phyloP scores from a whole-genome alignment of 2,888 invertebrate genomes.

The Troides aeacus region DNA sequence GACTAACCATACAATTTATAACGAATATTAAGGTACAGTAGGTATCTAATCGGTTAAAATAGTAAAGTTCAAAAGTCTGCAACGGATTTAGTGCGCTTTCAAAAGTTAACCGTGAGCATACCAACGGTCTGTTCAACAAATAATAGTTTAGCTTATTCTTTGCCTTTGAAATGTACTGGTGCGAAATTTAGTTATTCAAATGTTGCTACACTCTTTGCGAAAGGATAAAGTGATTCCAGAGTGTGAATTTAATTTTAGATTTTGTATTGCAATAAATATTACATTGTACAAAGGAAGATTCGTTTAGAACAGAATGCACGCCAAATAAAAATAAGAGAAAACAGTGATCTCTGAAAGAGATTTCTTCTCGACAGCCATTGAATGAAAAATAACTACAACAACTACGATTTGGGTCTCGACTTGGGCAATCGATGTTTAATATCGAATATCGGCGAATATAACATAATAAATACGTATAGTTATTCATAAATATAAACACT shows the following conservation, averaged over 20 bases:
- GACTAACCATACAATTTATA: constrained; percentile 11
- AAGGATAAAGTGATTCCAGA: constrained; percentile 6
- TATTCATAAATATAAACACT: no score
- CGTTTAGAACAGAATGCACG: not conserved
- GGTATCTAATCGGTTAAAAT: not conserved
- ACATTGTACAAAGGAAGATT: not conserved
- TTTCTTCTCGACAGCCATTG: no score
- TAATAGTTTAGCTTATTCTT: constrained; percentile 43
- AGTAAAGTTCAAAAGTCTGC: constrained; percentile 20
- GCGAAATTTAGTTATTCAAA: constrained; percentile 46
- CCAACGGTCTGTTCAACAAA: constrained; percentile 42
- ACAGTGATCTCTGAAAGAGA: no score
- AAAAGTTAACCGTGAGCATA: constrained; percentile 37
- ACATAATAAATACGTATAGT: no score
- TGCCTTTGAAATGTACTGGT: constrained; percentile 38
- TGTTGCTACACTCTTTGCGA: constrained; percentile 16
- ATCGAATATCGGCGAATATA: no score
- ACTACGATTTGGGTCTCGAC: no score
- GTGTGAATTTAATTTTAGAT: constrained; percentile 7
- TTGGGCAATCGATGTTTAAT: no score
- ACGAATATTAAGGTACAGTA: constrained; percentile 4
- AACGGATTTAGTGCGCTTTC: constrained; percentile 35
- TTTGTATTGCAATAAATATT: not conserved
- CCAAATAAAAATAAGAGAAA: not conserved
- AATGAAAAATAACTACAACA: no score